Evolutionary conservation across 2,797 vertebrate species (phyloP), one percentile per base, ranked within the genome.

Genomic region (Parotocinclus haroldoi): DNA sequence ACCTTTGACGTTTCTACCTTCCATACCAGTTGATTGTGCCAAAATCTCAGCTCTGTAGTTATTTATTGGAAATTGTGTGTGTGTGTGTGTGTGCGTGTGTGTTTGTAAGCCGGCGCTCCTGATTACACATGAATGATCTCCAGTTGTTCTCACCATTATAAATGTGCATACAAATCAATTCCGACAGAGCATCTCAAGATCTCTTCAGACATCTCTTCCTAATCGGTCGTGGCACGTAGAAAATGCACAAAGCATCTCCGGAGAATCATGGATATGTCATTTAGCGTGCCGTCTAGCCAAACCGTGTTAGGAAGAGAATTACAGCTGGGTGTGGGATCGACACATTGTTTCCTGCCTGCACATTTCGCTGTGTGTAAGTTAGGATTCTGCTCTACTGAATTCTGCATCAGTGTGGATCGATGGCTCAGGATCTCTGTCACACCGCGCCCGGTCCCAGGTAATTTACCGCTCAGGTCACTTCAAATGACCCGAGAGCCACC

Each of bases 401-500:
- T 38, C 60, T 38, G 19, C 46, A 65, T 58, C 36, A 16, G 55
- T 10, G 13, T 40, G 37, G 40, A 59, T 45, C 38, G 14, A 13
- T 53, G 66, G 50, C 42, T 19, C 50, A 10, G 13, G 37, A 54
- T 59, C 44, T 44, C 54, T 54, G 10, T 40, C 53, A 60, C 67
- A 45, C 17, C 16, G 27, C 46, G 11, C 44, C 46, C 48, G 7
- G 4, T 45, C 38, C 58, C 13, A 7, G 7, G 18, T 10, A 50
- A 18, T 63, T 57, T 61, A 68, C 37, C 16, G 51, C 44, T 38
- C n/a, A 37, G 37, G 46, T 44, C 38, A 48, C 42, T 48, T 45
- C 16, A 38, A 68, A 57, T 44, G 39, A 37, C 14, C 18, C 11
- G 10, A 10, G 14, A 53, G 38, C 40, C n/a, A 19, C 37, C 51